Conservation (phyloP, 2,888 invertebrate genomes). For the Drosophila monieri region DNA sequence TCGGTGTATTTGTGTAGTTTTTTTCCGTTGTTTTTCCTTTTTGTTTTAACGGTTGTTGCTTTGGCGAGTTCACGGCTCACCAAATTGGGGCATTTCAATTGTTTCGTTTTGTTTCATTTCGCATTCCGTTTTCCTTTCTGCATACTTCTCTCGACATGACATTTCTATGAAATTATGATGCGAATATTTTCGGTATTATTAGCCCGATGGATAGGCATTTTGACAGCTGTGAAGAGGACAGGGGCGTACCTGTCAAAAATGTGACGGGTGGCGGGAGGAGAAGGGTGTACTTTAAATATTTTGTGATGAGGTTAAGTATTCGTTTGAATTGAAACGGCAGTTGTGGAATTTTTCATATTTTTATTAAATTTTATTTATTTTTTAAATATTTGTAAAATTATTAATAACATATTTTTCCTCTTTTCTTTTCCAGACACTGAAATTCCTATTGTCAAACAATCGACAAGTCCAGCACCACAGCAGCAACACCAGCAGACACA, state of each 20-base stretch:
- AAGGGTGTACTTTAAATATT: conserved; percentile 2
- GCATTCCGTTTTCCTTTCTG: conserved; percentile 46
- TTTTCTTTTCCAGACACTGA: conserved; percentile 82
- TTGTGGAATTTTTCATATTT: neutral
- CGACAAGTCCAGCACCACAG: conserved; percentile 84
- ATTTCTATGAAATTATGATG: conserved; percentile 65
- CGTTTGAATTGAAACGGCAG: neutral
- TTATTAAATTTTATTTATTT: neutral
- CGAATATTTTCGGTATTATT: conserved; percentile 64
- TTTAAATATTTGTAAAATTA: neutral
- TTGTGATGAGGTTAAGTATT: conserved; percentile 9
- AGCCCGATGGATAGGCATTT: conserved; percentile 63
- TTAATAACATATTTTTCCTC: neutral
- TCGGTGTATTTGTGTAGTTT: conserved; percentile 29
- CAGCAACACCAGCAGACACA: conserved; percentile 76
- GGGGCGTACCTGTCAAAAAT: conserved; percentile 10
- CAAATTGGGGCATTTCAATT: conserved; percentile 74
- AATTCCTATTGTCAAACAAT: conserved; percentile 84
- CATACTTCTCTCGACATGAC: conserved; percentile 58
- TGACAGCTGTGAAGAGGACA: conserved; percentile 61
- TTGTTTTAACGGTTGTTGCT: conserved; percentile 54
- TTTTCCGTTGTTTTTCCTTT: conserved; percentile 56
- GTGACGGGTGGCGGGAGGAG: conserved; percentile 23
- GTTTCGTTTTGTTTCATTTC: conserved; percentile 43
- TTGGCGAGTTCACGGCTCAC: conserved; percentile 72